Evolutionary conservation across 2,113 vertebrate species (phyloP), one percentile per base, ranked within the genome.

Genomic region (Xenopus borealis): DNA sequence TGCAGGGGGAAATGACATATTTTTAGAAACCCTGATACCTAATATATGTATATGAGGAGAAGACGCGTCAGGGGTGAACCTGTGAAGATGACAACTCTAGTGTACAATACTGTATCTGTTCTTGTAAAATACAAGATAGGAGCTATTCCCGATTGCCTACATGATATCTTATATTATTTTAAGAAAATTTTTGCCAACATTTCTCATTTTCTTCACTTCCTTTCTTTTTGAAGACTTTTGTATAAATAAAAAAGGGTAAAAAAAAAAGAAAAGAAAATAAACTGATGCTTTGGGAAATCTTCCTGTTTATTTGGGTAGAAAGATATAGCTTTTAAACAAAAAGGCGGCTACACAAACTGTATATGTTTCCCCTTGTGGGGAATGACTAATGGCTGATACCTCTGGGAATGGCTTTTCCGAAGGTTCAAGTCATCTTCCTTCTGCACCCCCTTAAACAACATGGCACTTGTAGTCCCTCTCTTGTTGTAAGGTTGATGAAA

Each of bases 391-490:
- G 44, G 72, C 65, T 58, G 30, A 66, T 55, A 19, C 45, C 62
- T n/a, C 71, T 63, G 71, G 67, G 16, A 18, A 69, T 44, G 2
- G 0, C 61, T 19, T 23, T 74, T 68, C 23, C 33, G 18, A 20
- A 18, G 14, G 68, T 66, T 62, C 5, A 47, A 59, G 52, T 61
- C 72, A 57, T 63, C 69, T 33, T 76, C 74, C 23, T 27, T 27
- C 23, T 3, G 3, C 23, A 27, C 23, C 23, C 69, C 77, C 84
- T 81, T 81, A 80, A 85, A 83, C 83, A 86, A 84, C 86, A 27
- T 3, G 23, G 23, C 23, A 76, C 80, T 89, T 85, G 81, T 87
- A 40, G 89, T 85, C 83, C 81, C 87, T 83, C 77, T 80, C 81
- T 86, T 79, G 58, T 23, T 79, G 82, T 79, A 80, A 85, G 80